Evolutionary conservation across 1,140 invertebrate genomes (phyloP).

Genomic region (Zaprionus capensis): DNA sequence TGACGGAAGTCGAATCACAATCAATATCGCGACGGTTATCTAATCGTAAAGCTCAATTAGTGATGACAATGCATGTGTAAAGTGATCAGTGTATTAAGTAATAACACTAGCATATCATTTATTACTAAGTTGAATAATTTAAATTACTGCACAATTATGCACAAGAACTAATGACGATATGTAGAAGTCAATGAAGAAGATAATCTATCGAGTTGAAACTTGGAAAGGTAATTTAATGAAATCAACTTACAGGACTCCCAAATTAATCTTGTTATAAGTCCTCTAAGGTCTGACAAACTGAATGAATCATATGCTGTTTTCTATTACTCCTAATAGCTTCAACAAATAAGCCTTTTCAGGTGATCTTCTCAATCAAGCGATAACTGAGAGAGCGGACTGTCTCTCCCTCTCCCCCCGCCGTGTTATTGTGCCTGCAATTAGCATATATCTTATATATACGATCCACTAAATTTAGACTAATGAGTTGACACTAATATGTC

Average conservation of each 20-base stretch:
- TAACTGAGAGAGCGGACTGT: conserved; percentile 49
- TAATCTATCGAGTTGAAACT: not conserved
- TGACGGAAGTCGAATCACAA: conserved; percentile 71
- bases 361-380: conserved; percentile 46
- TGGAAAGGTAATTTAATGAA: too few relatives aligned
- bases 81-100: conserved; percentile 18
- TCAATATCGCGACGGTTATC: conserved; percentile 61
- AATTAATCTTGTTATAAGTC: too few relatives aligned
- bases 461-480: conserved; percentile 66
- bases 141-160: not conserved
- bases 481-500: conserved; percentile 59
- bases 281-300: too few relatives aligned
- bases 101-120: conserved; percentile 20
- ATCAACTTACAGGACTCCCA: too few relatives aligned
- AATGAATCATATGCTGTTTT: too few relatives aligned
- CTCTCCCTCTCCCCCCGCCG: not conserved
- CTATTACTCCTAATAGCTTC: too few relatives aligned
- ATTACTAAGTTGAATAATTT: conserved; percentile 1
- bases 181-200: not conserved
- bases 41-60: conserved; percentile 55
- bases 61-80: conserved; percentile 30
- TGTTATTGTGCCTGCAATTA: conserved; percentile 55
- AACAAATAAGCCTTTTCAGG: not conserved
- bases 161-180: not conserved
- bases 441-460: conserved; percentile 43